phyloP scores from a whole-genome alignment of 2,888 invertebrate species.

The Salticus scenicus region DNA sequence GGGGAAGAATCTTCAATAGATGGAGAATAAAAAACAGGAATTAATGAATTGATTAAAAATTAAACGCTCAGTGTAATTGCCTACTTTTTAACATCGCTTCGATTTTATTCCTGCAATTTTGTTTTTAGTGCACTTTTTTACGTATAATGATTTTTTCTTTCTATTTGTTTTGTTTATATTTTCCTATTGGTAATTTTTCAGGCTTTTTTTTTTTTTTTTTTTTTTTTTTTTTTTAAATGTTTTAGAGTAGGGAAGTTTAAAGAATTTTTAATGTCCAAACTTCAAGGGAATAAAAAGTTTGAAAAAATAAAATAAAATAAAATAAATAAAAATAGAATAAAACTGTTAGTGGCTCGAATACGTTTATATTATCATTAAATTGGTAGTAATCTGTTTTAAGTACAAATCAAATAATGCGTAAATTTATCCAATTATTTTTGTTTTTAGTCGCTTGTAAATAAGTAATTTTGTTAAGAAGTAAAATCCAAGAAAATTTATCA shows the following conservation, averaged over 20 bases:
- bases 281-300: not conserved
- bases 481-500: too few species aligned
- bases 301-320: not conserved
- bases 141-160: not conserved
- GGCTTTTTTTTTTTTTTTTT: slow-evolving; percentile 2
- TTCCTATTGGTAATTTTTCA: too few species aligned
- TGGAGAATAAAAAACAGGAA: slow-evolving; percentile 7
- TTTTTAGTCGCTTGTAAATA: too few species aligned
- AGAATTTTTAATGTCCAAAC: too few species aligned
- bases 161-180: not conserved
- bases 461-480: too few species aligned
- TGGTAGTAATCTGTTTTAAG: too few species aligned
- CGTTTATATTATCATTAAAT: slow-evolving; percentile 2
- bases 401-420: too few species aligned
- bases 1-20: not conserved
- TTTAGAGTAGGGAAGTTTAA: not conserved
- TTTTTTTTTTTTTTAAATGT: not conserved
- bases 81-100: slow-evolving; percentile 3
- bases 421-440: too few species aligned
- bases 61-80: slow-evolving; percentile 37
- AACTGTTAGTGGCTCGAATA: slow-evolving; percentile 38
- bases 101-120: slow-evolving; percentile 35
- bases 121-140: slow-evolving; percentile 37
- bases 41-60: slow-evolving; percentile 61
- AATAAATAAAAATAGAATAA: slow-evolving; percentile 21